A percentile compares a stretch with the other conserved stretches of the same genome.
Conservation (phyloP, 2,113 vertebrate genomes). For the Brienomyrus brachyistius region DNA sequence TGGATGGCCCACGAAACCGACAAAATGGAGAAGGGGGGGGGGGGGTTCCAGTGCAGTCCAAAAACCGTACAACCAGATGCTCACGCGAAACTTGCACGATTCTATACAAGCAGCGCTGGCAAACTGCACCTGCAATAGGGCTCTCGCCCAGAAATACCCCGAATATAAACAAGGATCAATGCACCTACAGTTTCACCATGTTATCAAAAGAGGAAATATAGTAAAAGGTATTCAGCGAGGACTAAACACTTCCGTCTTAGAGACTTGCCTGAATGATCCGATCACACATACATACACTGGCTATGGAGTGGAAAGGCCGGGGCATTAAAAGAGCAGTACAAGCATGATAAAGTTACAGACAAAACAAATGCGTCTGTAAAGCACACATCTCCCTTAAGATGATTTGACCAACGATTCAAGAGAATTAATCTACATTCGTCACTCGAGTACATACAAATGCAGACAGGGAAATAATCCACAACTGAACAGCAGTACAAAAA, state of each 20-base stretch:
- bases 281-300: neutral
- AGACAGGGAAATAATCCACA: neutral
- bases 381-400: neutral
- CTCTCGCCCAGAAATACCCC: neutral
- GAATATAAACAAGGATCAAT: neutral
- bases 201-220: neutral
- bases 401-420: neutral
- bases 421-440: neutral
- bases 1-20: neutral
- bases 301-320: neutral
- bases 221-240: neutral
- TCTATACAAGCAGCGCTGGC: neutral
- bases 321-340: neutral
- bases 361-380: neutral
- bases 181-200: neutral
- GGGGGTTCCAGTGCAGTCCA: neutral
- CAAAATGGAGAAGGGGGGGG: slow-evolving; percentile 15
- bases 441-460: neutral
- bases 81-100: neutral
- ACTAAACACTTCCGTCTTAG: neutral
- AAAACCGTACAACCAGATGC: neutral
- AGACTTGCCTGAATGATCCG: neutral
- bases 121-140: neutral
- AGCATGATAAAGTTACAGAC: neutral
- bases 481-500: neutral